A percentile compares a stretch with the other conserved stretches of the same genome.
phyloP scores from a whole-genome alignment of 2,113 vertebrate genomes.

The Ammodytes marinus region DNA sequence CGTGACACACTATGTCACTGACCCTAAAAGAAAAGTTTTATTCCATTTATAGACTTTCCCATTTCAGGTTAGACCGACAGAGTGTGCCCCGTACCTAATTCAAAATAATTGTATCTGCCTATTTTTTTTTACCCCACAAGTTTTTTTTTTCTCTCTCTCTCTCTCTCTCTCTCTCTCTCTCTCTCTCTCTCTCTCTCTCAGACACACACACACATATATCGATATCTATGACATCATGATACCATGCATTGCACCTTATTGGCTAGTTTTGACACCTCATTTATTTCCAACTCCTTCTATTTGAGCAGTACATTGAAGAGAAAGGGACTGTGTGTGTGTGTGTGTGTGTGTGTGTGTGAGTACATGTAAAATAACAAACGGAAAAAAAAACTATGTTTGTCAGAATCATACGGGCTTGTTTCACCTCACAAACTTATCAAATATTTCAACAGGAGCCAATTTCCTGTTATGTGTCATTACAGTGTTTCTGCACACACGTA shows the following conservation, averaged over 20 bases:
- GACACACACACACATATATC: neutral
- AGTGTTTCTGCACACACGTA: conserved; percentile 77
- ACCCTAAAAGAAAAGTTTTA: conserved; percentile 67
- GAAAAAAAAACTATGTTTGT: conserved; percentile 52
- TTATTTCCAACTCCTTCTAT: neutral
- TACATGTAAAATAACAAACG: neutral
- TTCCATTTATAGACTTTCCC: conserved; percentile 61
- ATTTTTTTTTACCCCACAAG: neutral
- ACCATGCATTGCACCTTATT: neutral
- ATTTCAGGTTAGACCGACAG: conserved; percentile 38
- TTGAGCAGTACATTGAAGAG: neutral
- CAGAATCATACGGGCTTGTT: conserved; percentile 67
- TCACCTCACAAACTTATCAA: conserved; percentile 69
- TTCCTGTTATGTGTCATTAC: conserved; percentile 84
- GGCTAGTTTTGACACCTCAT: neutral
- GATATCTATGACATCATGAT: neutral
- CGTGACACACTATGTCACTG: conserved; percentile 70
- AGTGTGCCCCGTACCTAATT: conserved; percentile 6
- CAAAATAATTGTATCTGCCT: conserved; percentile 12
- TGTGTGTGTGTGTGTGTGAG: neutral
- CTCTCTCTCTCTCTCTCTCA: no score
- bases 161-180: no score
- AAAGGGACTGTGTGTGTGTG: neutral
- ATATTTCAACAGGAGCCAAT: conserved; percentile 82
- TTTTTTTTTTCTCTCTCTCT: no score